Conservation (phyloP, 2,888 invertebrate genomes). For the Pollenia amentaria region DNA sequence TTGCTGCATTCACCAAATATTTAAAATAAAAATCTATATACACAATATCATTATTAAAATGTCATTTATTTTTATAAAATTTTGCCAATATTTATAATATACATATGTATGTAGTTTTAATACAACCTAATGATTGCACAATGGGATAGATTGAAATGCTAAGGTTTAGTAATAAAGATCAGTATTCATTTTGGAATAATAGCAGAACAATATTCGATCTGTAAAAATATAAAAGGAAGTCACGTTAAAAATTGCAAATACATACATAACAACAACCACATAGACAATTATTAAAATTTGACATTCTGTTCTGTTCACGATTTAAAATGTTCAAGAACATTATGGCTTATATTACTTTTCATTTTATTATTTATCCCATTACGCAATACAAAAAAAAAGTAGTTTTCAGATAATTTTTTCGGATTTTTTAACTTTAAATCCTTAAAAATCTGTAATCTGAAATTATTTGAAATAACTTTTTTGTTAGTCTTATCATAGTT, state of each 20-base stretch:
- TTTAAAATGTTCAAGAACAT: too few relatives aligned
- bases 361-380: too few relatives aligned
- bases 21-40: background rate
- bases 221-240: too few relatives aligned
- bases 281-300: too few relatives aligned
- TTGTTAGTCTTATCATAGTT: background rate
- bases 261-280: too few relatives aligned
- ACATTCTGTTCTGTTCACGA: too few relatives aligned
- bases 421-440: too few relatives aligned
- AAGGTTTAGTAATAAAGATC: background rate
- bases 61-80: conserved; percentile 21
- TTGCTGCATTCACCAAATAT: conserved; percentile 67
- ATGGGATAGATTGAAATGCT: background rate
- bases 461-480: conserved; percentile 5
- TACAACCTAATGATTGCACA: background rate
- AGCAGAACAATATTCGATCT: too few relatives aligned
- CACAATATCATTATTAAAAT: conserved; percentile 16
- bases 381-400: background rate
- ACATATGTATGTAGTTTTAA: conserved; percentile 10
- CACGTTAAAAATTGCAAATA: too few relatives aligned
- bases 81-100: conserved; percentile 2
- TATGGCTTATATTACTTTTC: too few relatives aligned
- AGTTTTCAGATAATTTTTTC: background rate
- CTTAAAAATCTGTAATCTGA: background rate
- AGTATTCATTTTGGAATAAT: too few relatives aligned